Evolutionary conservation across 1,140 invertebrate genomes (phyloP), one percentile per base, ranked within the genome.

Genomic region (Sycophaga agraensis): DNA sequence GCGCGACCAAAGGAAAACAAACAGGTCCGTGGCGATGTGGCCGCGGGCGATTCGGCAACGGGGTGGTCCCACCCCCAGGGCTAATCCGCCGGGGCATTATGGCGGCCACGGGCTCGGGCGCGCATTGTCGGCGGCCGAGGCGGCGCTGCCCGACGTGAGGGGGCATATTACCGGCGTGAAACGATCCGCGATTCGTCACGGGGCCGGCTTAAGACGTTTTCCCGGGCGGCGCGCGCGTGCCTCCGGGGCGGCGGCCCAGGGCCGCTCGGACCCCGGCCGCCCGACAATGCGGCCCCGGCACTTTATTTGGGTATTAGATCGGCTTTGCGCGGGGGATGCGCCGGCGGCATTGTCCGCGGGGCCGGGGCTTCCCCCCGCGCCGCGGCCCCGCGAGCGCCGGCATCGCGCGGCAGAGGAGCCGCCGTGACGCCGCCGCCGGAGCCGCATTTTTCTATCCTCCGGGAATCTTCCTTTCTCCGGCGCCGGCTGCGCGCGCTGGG

Each of bases 171-270:
- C 39, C 45, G 61, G 54, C 61, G 61, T 63, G 61, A 63, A 63
- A 58, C 53, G 72, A 76, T 70, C 68, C 70, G 70, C 71, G 68
- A 75, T 74, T 76, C 73, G 73, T 74, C 72, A 74, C 65, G 63
- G 62, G 7, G 16, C n/a, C 21, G 31, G 58, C 57, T 59, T 59
- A 59, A 59, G 34, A 46, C 40, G 46, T 46, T 60, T 43, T 19
- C 19, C 19, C 19, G 2, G 4, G 3, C 24, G 14, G 12, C 9
- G 5, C 35, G 9, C 12, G 5, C 9, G 9, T 39, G 4, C 35
- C 9, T 5, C 35, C 11, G 35, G 16, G 35, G 35, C 35, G 9
- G 35, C 5, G 35, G 35, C 16, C 35, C 11, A 5, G 14, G 12
- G 3, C 19, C 40, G 12, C 22, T 43, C 7, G 19, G 17, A n/a